phyloP scores from a whole-genome alignment of 92 coral and sea anemone species.

The Virgularia gustaviana region DNA sequence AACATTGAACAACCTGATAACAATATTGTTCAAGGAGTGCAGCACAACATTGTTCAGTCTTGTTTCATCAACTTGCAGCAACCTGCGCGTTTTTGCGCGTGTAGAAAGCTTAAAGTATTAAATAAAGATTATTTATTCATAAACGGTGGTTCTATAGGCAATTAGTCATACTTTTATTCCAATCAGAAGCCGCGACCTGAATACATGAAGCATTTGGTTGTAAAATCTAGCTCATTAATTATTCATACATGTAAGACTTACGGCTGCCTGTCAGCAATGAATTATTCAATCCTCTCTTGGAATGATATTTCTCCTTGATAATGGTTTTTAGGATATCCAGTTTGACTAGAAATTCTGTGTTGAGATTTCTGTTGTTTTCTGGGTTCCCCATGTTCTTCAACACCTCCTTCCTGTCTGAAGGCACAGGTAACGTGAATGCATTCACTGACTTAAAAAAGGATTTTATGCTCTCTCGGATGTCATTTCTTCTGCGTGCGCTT shows the following conservation, averaged over 20 bases:
- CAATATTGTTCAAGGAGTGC: no score
- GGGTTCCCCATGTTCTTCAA: constrained; percentile 30
- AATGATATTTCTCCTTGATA: constrained; percentile 28
- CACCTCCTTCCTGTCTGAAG: constrained; percentile 11
- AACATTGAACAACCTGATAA: no score
- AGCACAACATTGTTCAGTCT: no score
- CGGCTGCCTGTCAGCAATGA: constrained; percentile 32
- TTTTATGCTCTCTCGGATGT: constrained; percentile 20
- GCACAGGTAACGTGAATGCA: constrained; percentile 34
- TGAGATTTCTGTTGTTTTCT: constrained; percentile 16
- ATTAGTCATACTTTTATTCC: no score
- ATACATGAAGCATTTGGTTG: no score
- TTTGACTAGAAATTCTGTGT: constrained; percentile 28
- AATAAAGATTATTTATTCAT: no score
- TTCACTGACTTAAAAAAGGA: constrained; percentile 31
- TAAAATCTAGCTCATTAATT: not conserved
- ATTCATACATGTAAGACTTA: constrained; percentile 1
- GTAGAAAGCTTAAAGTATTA: no score
- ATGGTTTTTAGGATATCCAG: constrained; percentile 29
- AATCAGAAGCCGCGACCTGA: no score
- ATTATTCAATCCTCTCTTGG: constrained; percentile 22
- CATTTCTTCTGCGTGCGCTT: constrained; percentile 19
- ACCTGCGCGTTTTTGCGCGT: no score
- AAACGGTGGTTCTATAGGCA: no score
- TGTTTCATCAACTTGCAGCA: no score